Percentiles rank a stretch among this genome's conserved stretches.
Conservation (phyloP, 2,888 invertebrate genomes). For the Pyrocoelia pectoralis region DNA sequence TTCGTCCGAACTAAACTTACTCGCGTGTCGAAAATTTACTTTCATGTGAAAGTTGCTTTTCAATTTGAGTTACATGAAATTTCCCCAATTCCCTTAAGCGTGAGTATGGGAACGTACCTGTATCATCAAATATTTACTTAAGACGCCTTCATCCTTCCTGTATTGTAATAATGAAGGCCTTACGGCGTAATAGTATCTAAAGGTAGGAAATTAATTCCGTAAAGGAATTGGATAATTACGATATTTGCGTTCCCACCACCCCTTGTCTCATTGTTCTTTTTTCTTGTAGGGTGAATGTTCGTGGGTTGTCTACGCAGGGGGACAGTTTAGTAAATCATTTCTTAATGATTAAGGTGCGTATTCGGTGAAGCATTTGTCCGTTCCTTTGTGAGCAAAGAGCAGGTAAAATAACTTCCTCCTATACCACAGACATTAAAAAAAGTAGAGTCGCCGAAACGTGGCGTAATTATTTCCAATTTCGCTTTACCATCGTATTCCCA, state of each 20-base stretch:
- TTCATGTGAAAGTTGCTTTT: background rate
- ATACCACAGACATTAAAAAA: background rate
- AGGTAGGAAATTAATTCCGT: background rate
- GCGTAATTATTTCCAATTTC: background rate
- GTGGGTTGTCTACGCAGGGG: constrained; percentile 1
- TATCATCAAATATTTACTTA: constrained; percentile 19
- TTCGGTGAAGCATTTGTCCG: constrained; percentile 19
- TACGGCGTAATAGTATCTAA: background rate
- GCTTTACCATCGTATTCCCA: background rate
- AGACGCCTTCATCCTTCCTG: constrained; percentile 13
- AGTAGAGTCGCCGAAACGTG: background rate
- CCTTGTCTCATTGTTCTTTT: too few relatives aligned
- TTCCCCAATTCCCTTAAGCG: constrained; percentile 20
- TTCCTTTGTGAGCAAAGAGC: constrained; percentile 15
- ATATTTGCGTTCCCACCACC: background rate
- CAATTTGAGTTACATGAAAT: background rate
- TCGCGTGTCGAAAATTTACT: background rate
- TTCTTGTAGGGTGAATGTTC: too few relatives aligned
- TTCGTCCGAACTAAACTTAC: too few relatives aligned
- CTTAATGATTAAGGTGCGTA: constrained; percentile 25
- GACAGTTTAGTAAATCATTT: constrained; percentile 18
- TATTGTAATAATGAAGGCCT: constrained; percentile 2
- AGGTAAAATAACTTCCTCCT: constrained; percentile 22
- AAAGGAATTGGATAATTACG: background rate
- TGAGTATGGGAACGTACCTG: constrained; percentile 12